Percentiles rank a stretch among this genome's conserved stretches.
These are phyloP conservation scores for Aleadryas rufinucha DNA, from an alignment of 2,113 vertebrate genomes.

Conservation along the genomic window DNA sequence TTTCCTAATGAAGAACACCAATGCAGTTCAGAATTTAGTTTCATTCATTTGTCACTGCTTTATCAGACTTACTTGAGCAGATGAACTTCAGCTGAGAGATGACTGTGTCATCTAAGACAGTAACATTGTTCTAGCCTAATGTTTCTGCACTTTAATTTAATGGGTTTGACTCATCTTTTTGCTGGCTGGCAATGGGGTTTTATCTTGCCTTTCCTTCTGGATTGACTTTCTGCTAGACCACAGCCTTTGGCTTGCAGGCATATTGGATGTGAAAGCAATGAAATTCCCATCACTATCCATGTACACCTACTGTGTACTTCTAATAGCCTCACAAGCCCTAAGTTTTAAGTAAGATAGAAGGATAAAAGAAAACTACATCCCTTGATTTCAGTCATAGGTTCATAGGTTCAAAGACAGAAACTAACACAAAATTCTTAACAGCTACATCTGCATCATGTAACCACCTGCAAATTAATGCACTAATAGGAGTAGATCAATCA, in stretches of 20 bases:
- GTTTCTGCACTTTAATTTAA: neutral
- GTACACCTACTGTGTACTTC: neutral
- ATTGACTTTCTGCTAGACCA: neutral
- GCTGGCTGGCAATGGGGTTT: neutral
- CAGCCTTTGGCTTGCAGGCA: neutral
- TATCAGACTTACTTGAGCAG: neutral
- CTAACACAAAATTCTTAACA: neutral
- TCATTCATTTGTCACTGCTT: neutral
- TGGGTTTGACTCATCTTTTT: neutral
- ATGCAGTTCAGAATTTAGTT: neutral
- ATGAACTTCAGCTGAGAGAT: neutral
- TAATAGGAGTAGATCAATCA: neutral
- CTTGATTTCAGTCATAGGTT: neutral
- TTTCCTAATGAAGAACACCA: neutral
- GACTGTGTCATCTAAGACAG: neutral
- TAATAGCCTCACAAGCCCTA: neutral
- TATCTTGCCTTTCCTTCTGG: neutral
- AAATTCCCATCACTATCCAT: neutral
- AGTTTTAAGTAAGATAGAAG: neutral
- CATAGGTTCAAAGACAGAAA: neutral
- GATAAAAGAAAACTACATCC: neutral
- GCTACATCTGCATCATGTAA: neutral
- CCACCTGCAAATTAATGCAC: neutral
- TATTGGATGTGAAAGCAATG: neutral
- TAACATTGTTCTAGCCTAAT: neutral